A percentile compares a stretch with the other conserved stretches of the same genome.
Evolutionary conservation across 1,140 invertebrate species (phyloP).

Genomic region (Leptinotarsa lineolata): DNA sequence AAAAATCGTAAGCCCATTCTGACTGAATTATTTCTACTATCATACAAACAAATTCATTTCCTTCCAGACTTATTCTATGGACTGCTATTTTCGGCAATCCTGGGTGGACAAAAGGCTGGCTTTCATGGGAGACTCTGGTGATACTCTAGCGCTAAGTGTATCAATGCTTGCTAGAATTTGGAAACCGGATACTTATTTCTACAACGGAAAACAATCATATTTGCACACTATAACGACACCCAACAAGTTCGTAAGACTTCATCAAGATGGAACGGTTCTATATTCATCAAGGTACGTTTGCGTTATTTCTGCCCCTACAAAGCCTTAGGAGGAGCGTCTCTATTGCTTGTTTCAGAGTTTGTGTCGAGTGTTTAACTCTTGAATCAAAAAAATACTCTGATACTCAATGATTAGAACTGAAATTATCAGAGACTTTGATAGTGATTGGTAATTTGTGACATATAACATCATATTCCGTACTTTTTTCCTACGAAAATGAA

Average conservation of each 20-base stretch:
- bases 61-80: slow-evolving; percentile 84
- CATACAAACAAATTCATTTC: neutral
- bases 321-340: no score
- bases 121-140: slow-evolving; percentile 63
- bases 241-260: slow-evolving; percentile 89
- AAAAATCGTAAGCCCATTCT: no score
- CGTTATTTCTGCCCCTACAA: no score
- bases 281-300: slow-evolving; percentile 75
- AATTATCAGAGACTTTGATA: no score
- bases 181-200: slow-evolving; percentile 94
- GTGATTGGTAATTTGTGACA: no score
- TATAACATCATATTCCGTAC: no score
- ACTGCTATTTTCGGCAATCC: slow-evolving; percentile 84
- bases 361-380: no score
- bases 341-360: no score
- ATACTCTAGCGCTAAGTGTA: slow-evolving; percentile 73
- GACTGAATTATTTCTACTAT: neutral
- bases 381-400: no score
- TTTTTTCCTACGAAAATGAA: no score
- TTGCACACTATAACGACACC: slow-evolving; percentile 95
- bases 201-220: slow-evolving; percentile 89
- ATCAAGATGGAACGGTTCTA: slow-evolving; percentile 80
- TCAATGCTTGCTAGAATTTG: slow-evolving; percentile 80
- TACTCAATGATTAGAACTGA: no score
- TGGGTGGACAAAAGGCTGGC: slow-evolving; percentile 77